These are phyloP conservation scores for Drosophila subobscura DNA, from an alignment of 1,140 invertebrate genomes.

Conservation along the genomic window DNA sequence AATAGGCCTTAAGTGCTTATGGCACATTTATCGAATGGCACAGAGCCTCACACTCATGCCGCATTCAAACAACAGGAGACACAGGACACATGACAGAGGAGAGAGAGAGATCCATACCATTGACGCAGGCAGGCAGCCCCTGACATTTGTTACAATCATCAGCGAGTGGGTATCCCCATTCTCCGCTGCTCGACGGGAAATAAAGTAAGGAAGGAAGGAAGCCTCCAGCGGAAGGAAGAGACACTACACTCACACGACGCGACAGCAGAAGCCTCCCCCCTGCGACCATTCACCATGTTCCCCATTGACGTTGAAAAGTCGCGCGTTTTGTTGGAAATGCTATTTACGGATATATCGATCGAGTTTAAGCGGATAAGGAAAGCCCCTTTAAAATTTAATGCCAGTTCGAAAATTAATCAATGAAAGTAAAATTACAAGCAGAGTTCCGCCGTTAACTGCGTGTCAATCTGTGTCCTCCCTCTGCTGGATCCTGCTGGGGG, in stretches of 20 bases:
- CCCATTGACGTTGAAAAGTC: constrained; percentile 60
- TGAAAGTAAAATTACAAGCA: constrained; percentile 16
- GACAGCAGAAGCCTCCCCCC: constrained; percentile 8
- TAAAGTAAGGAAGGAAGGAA: constrained; percentile 31
- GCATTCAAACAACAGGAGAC: constrained; percentile 38
- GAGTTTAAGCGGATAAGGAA: constrained; percentile 32
- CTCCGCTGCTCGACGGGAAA: background rate
- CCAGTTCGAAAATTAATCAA: constrained; percentile 43
- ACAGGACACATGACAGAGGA: constrained; percentile 12
- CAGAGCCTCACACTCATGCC: no score
- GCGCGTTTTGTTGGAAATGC: constrained; percentile 56
- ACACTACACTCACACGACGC: constrained; percentile 31
- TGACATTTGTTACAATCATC: constrained; percentile 60
- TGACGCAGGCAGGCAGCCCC: constrained; percentile 34
- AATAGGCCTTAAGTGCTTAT: constrained; percentile 57
- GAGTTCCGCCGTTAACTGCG: constrained; percentile 8
- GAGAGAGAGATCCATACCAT: constrained; percentile 12
- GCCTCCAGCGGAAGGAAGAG: constrained; percentile 45
- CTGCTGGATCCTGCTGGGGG: background rate
- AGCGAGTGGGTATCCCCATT: constrained; percentile 3
- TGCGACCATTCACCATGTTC: constrained; percentile 8
- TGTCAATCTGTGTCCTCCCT: constrained; percentile 20
- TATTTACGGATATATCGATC: constrained; percentile 78
- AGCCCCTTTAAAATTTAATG: constrained; percentile 26
- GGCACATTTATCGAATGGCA: constrained; percentile 42